Percentiles rank a stretch among this genome's conserved stretches.
phyloP scores from a whole-genome alignment of 2,888 invertebrate genomes.

The Junonia oenone region DNA sequence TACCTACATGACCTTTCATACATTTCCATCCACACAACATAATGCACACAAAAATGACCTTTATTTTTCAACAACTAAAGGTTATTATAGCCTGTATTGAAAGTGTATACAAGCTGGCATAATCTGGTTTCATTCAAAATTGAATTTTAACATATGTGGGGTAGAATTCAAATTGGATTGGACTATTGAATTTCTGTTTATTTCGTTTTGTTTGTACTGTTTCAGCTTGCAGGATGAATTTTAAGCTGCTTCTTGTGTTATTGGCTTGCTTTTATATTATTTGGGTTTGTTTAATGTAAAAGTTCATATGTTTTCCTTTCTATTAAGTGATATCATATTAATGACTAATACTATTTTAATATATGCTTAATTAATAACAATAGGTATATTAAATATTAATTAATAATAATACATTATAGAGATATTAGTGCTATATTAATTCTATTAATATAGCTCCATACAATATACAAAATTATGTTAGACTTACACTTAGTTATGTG shows the following conservation, averaged over 20 bases:
- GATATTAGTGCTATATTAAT: too few relatives aligned
- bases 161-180: conserved; percentile 5
- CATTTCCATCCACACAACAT: conserved; percentile 10
- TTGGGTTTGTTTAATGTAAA: neutral
- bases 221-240: conserved; percentile 16
- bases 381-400: too few relatives aligned
- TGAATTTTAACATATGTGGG: conserved; percentile 3
- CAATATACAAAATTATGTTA: too few relatives aligned
- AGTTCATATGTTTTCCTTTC: neutral
- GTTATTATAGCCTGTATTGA: neutral
- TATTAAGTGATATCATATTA: neutral
- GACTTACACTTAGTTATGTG: too few relatives aligned
- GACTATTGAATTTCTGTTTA: neutral
- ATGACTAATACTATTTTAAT: neutral
- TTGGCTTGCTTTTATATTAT: conserved; percentile 2
- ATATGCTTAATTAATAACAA: neutral
- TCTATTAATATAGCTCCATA: too few relatives aligned
- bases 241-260: conserved; percentile 11
- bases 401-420: too few relatives aligned
- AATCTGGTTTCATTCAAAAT: neutral
- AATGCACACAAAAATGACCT: conserved; percentile 3
- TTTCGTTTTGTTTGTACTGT: neutral
- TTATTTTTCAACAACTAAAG: too few relatives aligned
- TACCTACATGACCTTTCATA: conserved; percentile 17
- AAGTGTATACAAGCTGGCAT: neutral